Percentiles rank a stretch among this genome's conserved stretches.
These are phyloP conservation scores for Drosophila kuntzei DNA, from an alignment of 2,888 invertebrate genomes.

Conservation along the genomic window DNA sequence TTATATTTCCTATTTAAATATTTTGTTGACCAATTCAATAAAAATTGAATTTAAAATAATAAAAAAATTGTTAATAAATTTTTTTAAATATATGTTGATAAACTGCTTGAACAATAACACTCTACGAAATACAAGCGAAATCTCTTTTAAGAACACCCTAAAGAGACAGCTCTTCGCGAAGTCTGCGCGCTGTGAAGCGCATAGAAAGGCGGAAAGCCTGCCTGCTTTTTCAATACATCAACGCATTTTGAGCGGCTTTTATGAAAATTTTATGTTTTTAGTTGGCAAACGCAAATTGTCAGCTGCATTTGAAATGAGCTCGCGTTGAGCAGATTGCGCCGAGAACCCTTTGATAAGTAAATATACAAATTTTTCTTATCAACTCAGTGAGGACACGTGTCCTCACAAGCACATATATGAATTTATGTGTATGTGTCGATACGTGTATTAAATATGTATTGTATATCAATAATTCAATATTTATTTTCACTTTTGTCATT, in stretches of 20 bases:
- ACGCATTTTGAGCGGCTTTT: slow-evolving; percentile 56
- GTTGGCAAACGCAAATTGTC: slow-evolving; percentile 63
- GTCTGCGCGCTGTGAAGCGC: slow-evolving; percentile 47
- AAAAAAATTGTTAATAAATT: too few relatives aligned
- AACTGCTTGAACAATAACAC: too few relatives aligned
- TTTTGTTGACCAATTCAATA: too few relatives aligned
- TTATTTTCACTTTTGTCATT: slow-evolving; percentile 66
- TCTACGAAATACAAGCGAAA: background rate
- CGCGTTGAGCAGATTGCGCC: slow-evolving; percentile 12
- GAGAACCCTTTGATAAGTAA: slow-evolving; percentile 60
- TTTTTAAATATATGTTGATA: too few relatives aligned
- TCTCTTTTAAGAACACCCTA: background rate
- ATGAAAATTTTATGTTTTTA: slow-evolving; percentile 59
- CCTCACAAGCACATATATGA: slow-evolving; percentile 1
- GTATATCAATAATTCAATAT: slow-evolving; percentile 78
- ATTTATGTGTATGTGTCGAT: slow-evolving; percentile 8
- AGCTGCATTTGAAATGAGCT: slow-evolving; percentile 66
- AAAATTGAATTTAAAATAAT: too few relatives aligned
- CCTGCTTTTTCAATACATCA: slow-evolving; percentile 51
- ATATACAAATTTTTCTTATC: slow-evolving; percentile 27
- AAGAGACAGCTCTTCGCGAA: background rate
- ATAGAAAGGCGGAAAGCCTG: slow-evolving; percentile 28
- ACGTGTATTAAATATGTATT: slow-evolving; percentile 51
- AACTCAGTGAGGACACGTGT: slow-evolving; percentile 25
- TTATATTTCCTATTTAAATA: too few relatives aligned